Percentiles rank a stretch among this genome's conserved stretches.
Conservation (phyloP, 2,113 vertebrate genomes). For the Platycercus adscitus region DNA sequence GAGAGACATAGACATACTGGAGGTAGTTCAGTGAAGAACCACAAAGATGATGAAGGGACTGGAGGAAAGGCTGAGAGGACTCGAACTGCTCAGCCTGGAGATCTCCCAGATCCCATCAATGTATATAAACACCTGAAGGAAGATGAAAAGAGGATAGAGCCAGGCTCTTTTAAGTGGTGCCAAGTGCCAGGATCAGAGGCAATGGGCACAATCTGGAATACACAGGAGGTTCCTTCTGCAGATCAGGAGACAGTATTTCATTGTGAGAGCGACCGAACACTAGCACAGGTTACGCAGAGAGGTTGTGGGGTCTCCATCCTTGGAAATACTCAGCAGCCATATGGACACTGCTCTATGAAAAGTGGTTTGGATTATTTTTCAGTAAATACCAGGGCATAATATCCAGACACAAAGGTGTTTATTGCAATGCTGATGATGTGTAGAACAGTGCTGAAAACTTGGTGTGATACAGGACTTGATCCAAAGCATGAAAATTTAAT, state of each 20-base stretch:
- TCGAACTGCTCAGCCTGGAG: background rate
- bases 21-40: background rate
- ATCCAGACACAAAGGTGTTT: background rate
- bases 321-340: background rate
- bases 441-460: background rate
- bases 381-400: background rate
- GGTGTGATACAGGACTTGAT: background rate
- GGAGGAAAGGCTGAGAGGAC: background rate
- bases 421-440: background rate
- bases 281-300: background rate
- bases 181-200: background rate
- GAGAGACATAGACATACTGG: background rate
- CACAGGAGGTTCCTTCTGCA: background rate
- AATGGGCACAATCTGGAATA: background rate
- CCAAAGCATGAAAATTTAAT: background rate
- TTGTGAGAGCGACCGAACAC: background rate
- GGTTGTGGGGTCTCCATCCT: background rate
- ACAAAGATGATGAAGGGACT: background rate
- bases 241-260: background rate
- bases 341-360: background rate
- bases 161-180: background rate
- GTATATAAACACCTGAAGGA: background rate
- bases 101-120: background rate
- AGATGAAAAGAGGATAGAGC: accelerated
- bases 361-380: background rate